These are phyloP conservation scores for Glomeris marginata DNA, from an alignment of 2,888 invertebrate genomes.

Conservation along the genomic window DNA sequence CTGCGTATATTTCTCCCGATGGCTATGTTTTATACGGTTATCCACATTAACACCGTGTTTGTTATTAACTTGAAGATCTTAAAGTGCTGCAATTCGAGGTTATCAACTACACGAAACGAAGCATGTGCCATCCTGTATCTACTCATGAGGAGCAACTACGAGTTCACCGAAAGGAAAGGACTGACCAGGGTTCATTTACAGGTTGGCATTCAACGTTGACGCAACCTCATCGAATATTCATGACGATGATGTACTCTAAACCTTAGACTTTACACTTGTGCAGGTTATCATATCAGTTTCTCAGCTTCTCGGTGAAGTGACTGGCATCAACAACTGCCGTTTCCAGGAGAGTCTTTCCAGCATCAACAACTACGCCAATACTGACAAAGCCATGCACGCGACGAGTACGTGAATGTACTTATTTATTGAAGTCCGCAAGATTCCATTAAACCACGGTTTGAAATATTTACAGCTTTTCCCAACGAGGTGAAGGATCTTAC, in stretches of 20 bases:
- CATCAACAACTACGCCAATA: slow-evolving; percentile 82
- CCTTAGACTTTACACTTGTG: background rate
- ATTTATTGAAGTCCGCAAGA: no score
- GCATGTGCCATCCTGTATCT: slow-evolving; percentile 82
- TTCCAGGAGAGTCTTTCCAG: slow-evolving; percentile 86
- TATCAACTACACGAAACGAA: slow-evolving; percentile 70
- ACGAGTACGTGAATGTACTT: slow-evolving; percentile 44
- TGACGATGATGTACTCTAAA: background rate
- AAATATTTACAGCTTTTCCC: slow-evolving; percentile 47
- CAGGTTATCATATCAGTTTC: slow-evolving; percentile 91
- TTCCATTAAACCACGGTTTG: no score
- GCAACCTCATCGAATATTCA: background rate
- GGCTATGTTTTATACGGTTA: background rate
- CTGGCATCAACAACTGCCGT: slow-evolving; percentile 79
- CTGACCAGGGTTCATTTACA: slow-evolving; percentile 80
- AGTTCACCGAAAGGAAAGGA: slow-evolving; percentile 65
- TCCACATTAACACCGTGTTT: slow-evolving; percentile 4
- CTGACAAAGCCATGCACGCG: slow-evolving; percentile 88
- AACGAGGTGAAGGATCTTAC: slow-evolving; percentile 85
- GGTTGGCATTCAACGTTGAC: slow-evolving; percentile 30
- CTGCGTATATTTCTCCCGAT: background rate
- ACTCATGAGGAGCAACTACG: slow-evolving; percentile 87
- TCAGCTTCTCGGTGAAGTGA: slow-evolving; percentile 75
- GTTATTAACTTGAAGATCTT: slow-evolving; percentile 37
- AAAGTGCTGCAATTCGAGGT: slow-evolving; percentile 69